Percentiles rank a stretch among this genome's conserved stretches.
Conservation (phyloP, 2,888 invertebrate genomes). For the Cyrtodaria siliqua region DNA sequence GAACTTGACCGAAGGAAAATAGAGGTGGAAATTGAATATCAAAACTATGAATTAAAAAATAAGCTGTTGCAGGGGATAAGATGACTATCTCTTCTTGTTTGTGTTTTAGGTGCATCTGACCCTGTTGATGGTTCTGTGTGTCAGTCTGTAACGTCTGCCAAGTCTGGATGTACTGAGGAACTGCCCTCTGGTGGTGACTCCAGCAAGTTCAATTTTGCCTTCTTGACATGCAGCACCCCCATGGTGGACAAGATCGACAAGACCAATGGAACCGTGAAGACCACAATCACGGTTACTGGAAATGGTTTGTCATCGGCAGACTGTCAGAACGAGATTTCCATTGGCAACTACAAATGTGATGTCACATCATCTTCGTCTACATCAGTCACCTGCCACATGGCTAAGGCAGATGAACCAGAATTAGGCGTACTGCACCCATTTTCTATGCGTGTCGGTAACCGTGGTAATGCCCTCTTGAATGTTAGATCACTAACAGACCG, state of each 20-base stretch:
- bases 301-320: constrained; percentile 63
- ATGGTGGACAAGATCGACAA: constrained; percentile 49
- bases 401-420: constrained; percentile 40
- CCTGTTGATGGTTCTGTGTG: constrained; percentile 58
- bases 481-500: constrained; percentile 37
- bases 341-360: constrained; percentile 56
- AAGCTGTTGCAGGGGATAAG: no score
- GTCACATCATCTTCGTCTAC: constrained; percentile 33
- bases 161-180: constrained; percentile 58
- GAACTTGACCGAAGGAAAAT: no score
- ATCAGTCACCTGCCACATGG: constrained; percentile 49
- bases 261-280: constrained; percentile 64
- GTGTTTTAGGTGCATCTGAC: constrained; percentile 56
- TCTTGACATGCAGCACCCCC: constrained; percentile 68
- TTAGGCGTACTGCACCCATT: constrained; percentile 60
- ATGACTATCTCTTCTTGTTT: no score
- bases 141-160: constrained; percentile 37
- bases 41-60: no score
- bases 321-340: constrained; percentile 73
- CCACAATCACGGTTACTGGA: constrained; percentile 62
- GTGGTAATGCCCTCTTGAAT: constrained; percentile 59
- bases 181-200: constrained; percentile 42
- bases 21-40: no score
- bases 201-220: constrained; percentile 67
- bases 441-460: constrained; percentile 55